Evolutionary conservation across 2,888 invertebrate genomes (phyloP).

Genomic region (Odontomyia ornata): DNA sequence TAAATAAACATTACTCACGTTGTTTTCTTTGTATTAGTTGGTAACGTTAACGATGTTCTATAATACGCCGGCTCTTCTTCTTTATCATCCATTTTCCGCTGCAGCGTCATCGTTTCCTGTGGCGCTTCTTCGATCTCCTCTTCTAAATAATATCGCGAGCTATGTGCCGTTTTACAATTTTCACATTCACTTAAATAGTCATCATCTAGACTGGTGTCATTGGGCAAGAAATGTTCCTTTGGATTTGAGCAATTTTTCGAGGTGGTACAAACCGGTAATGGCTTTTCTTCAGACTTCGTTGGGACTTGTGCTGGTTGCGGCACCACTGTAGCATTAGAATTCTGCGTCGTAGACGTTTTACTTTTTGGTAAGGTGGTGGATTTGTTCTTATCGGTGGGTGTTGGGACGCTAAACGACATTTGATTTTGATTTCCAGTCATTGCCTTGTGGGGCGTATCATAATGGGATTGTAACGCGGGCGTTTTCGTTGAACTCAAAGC

Average conservation of each 20-base stretch:
- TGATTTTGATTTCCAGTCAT: neutral
- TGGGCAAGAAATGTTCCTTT: constrained; percentile 64
- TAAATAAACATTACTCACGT: no score
- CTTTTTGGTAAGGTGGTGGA: constrained; percentile 44
- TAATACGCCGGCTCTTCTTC: constrained; percentile 67
- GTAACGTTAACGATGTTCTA: constrained; percentile 72
- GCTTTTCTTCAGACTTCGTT: constrained; percentile 49
- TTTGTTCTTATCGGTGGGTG: constrained; percentile 39
- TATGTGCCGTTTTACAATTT: constrained; percentile 82
- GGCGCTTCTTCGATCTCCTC: constrained; percentile 67
- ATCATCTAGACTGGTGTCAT: constrained; percentile 67
- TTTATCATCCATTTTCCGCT: constrained; percentile 66
- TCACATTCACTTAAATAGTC: constrained; percentile 86
- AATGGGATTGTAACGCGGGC: neutral
- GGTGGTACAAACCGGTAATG: constrained; percentile 64
- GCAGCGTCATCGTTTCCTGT: constrained; percentile 76
- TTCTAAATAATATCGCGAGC: constrained; percentile 73
- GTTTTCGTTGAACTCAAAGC: neutral
- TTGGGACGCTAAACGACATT: neutral
- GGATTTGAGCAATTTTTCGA: constrained; percentile 64
- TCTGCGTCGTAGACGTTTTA: constrained; percentile 6
- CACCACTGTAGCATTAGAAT: neutral
- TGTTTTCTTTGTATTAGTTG: constrained; percentile 68
- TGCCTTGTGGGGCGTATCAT: neutral
- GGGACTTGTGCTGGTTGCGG: neutral